A percentile compares a stretch with the other conserved stretches of the same genome.
These are phyloP conservation scores for Alaudala cheleensis DNA, from an alignment of 2,113 vertebrate genomes.

Conservation along the genomic window DNA sequence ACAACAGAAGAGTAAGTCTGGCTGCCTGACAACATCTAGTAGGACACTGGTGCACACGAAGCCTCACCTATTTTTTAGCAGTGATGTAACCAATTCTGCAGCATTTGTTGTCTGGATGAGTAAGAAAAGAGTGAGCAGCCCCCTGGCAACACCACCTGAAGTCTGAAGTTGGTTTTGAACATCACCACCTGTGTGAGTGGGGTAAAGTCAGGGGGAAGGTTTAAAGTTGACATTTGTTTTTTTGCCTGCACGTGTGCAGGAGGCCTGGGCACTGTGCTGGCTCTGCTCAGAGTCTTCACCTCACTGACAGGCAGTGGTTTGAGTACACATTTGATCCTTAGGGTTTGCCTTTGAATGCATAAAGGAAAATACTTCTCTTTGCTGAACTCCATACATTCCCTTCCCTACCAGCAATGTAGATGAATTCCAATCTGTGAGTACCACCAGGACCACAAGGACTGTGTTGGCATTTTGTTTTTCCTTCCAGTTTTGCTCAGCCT, in stretches of 20 bases:
- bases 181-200: fast-evolving
- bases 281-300: not conserved
- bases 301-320: not conserved
- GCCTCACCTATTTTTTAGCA: not conserved
- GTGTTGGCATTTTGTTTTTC: not conserved
- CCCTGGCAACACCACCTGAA: not conserved
- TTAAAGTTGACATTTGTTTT: not conserved
- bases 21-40: not conserved
- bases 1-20: not conserved
- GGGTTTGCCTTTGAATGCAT: not conserved
- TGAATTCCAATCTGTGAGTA: not conserved
- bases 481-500: not conserved
- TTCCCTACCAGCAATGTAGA: not conserved
- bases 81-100: not conserved
- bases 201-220: fast-evolving
- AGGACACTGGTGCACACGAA: fast-evolving
- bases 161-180: not conserved
- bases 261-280: not conserved
- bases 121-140: not conserved
- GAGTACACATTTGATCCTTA: not conserved
- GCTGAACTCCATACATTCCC: not conserved
- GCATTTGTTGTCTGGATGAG: not conserved
- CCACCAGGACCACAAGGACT: not conserved
- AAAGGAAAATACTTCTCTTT: not conserved
- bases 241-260: not conserved